Percentiles rank a stretch among this genome's conserved stretches.
These are phyloP conservation scores for Bradynema listronoti DNA, from an alignment of 1,140 invertebrate genomes.

Conservation along the genomic window DNA sequence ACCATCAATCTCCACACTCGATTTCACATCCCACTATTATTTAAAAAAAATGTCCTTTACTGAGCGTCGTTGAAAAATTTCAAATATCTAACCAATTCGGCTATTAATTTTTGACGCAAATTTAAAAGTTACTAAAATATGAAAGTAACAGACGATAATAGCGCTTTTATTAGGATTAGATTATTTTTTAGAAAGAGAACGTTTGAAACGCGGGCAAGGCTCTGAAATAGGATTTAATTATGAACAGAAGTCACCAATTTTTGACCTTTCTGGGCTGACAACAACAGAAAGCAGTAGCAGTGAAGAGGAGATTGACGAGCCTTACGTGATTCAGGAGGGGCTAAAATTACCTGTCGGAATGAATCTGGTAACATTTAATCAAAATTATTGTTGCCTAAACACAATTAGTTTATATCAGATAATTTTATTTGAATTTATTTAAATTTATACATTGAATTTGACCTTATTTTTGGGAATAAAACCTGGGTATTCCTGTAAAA, in stretches of 20 bases:
- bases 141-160: neutral
- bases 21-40: neutral
- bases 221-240: conserved; percentile 44
- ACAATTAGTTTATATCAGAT: too few relatives aligned
- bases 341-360: conserved; percentile 51
- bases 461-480: too few relatives aligned
- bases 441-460: too few relatives aligned
- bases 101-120: neutral
- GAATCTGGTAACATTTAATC: conserved; percentile 67
- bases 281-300: conserved; percentile 29
- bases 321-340: conserved; percentile 52
- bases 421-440: too few relatives aligned
- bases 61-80: too few relatives aligned
- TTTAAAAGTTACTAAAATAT: neutral
- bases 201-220: conserved; percentile 20
- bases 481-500: too few relatives aligned
- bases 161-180: neutral
- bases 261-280: too few relatives aligned
- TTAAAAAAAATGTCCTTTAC: too few relatives aligned
- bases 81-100: too few relatives aligned
- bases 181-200: conserved; percentile 20
- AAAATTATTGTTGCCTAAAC: too few relatives aligned
- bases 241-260: conserved; percentile 15
- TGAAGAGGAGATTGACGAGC: conserved; percentile 51
- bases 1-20: neutral